Conservation (phyloP, 2,888 invertebrate genomes). For the Pterostichus niger region DNA sequence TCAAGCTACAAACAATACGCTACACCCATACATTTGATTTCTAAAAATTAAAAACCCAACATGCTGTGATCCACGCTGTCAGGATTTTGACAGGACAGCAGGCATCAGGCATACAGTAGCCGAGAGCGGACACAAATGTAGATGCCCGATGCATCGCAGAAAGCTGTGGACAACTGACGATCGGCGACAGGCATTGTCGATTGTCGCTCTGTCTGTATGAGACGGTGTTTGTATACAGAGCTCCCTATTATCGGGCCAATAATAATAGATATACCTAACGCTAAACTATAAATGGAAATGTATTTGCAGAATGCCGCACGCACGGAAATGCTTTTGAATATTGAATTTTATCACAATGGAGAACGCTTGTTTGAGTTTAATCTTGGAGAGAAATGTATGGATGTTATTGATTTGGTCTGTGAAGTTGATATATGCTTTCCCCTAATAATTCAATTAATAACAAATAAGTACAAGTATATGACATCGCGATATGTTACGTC, state of each 20-base stretch:
- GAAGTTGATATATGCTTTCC: too few species aligned
- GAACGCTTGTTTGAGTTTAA: conserved; percentile 29
- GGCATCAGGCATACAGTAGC: conserved; percentile 24
- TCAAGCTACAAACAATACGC: conserved; percentile 22
- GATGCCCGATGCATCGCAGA: conserved; percentile 47
- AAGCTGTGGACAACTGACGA: conserved; percentile 54
- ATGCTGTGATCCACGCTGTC: conserved; percentile 23
- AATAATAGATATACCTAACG: conserved; percentile 67
- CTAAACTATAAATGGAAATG: conserved; percentile 46
- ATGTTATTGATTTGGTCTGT: neutral
- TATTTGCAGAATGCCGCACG: conserved; percentile 20
- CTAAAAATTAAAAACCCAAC: conserved; percentile 37
- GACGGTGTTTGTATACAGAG: conserved; percentile 75
- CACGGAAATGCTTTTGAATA: conserved; percentile 27
- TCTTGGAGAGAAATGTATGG: conserved; percentile 10
- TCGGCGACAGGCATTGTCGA: conserved; percentile 71
- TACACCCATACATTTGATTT: conserved; percentile 28
- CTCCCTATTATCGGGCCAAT: conserved; percentile 74
- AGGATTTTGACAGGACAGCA: conserved; percentile 18
- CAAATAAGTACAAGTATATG: too few species aligned
- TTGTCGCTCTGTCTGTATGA: conserved; percentile 73
- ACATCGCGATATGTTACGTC: too few species aligned
- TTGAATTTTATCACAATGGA: conserved; percentile 29
- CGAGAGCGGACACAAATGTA: conserved; percentile 57
- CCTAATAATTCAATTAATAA: too few species aligned